Base-by-base conservation (phyloP, 1,140 invertebrate genomes). In the Vanessa tameamea region DNA sequence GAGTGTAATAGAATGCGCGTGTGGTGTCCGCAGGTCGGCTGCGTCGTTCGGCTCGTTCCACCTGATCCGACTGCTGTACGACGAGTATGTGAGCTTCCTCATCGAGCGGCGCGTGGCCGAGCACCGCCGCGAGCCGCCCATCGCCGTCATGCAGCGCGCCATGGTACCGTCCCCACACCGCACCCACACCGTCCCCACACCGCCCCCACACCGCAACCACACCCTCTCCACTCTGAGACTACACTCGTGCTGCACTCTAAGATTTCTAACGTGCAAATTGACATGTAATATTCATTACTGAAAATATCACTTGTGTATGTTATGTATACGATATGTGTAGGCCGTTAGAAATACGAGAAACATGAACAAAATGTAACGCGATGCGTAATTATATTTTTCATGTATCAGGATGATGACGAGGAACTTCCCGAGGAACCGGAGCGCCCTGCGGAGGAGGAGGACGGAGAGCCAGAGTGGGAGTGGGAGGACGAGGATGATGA, bases 1-100 rank as follows among this genome's bases (percentile, higher is more conserved):
- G 47, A 13, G 15, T 50, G 15, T 15, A 12, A 13, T 13, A 50
- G 15, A 12, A 12, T 5, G 15, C 15, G 48, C 15, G 15, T 55
- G n/a, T 15, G 51, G 51, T 12, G 16, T 51, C 5, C 13, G 26
- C 79, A 89, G 99, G 84, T 99, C 98, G 78, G 99, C 99, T 26
- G 97, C 98, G 13, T 99, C 98, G 90, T 99, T 99, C 94, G 99
- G 99, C 50, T 99, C 98, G 70, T 99, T 99, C 93, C 99, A 99
- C 94, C 94, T 99, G 61, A 99, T 99, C 83, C 96, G 99, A 59
- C 94, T 99, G 77, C 94, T 99, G 23, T 99, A 99, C 91, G 99
- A 99, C 91, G 99, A 99, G 91, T 99, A 99, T 89, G 99, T 99
- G 97, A 99, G 99, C 94, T 99, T 99, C 92, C 94, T 99, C 77